Percentiles rank a stretch among this genome's conserved stretches.
These are phyloP conservation scores for Trichogramma pretiosum DNA, from an alignment of 1,140 invertebrate species.

Conservation along the genomic window DNA sequence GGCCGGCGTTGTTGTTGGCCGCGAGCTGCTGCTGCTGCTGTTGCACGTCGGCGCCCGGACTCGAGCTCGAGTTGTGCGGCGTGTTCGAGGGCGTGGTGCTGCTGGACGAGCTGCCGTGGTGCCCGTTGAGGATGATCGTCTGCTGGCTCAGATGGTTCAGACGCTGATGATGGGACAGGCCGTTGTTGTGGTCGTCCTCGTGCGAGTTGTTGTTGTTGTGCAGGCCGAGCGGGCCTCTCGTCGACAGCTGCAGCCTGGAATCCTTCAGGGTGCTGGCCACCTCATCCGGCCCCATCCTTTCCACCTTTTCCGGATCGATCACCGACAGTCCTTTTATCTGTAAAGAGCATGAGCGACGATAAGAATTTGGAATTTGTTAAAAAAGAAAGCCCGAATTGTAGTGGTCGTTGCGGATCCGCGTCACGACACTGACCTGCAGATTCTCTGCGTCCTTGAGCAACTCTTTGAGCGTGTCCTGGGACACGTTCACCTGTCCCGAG, in stretches of 20 bases:
- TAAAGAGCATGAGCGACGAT: constrained; percentile 1
- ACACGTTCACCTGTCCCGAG: constrained; percentile 83
- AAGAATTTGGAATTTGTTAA: background rate
- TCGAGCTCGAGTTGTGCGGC: background rate
- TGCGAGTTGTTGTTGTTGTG: background rate
- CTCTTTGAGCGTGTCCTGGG: constrained; percentile 77
- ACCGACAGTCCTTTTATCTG: constrained; percentile 70
- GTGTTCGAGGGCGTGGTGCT: background rate
- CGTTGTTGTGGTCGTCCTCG: background rate
- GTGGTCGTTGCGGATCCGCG: too few relatives aligned
- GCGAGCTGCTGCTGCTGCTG: background rate
- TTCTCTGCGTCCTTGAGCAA: constrained; percentile 85
- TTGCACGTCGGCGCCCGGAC: background rate
- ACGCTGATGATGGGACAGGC: too few relatives aligned
- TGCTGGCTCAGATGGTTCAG: too few relatives aligned
- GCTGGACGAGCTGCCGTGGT: background rate
- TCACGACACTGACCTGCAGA: constrained; percentile 67
- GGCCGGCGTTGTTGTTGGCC: background rate
- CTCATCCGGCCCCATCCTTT: constrained; percentile 56
- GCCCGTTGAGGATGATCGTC: background rate
- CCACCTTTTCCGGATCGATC: constrained; percentile 67
- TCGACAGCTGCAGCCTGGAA: too few relatives aligned
- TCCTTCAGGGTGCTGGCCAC: background rate
- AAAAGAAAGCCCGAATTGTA: background rate
- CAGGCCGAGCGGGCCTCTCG: too few relatives aligned